Evolutionary conservation across 2,888 invertebrate species (phyloP).

Genomic region (Girardia tigrina): DNA sequence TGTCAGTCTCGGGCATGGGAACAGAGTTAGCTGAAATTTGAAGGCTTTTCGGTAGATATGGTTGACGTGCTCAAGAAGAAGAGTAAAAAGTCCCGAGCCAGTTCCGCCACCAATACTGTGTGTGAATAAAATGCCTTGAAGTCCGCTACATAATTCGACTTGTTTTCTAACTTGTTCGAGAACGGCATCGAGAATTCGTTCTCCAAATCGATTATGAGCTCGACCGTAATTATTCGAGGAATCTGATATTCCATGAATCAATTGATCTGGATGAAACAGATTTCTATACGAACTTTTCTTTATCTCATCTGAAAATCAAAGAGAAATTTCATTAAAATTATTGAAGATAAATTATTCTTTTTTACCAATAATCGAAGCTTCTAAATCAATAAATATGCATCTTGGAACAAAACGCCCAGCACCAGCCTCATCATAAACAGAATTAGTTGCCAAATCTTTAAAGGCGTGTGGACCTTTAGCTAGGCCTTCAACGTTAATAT

Average conservation of each 20-base stretch:
- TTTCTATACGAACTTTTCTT: constrained; percentile 42
- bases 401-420: constrained; percentile 83
- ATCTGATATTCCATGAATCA: constrained; percentile 43
- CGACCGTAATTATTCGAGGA: constrained; percentile 44
- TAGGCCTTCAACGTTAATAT: constrained; percentile 48
- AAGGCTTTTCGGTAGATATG: constrained; percentile 73
- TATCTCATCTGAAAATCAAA: constrained; percentile 40
- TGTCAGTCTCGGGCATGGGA: constrained; percentile 61
- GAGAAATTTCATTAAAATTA: not conserved
- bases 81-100: constrained; percentile 72
- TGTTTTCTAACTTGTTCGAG: constrained; percentile 54
- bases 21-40: constrained; percentile 74
- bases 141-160: constrained; percentile 66
- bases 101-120: constrained; percentile 77
- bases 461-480: constrained; percentile 56
- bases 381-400: constrained; percentile 76
- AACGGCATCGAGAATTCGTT: not conserved
- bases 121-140: constrained; percentile 70
- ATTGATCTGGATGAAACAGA: constrained; percentile 43
- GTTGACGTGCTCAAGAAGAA: constrained; percentile 69
- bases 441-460: constrained; percentile 62
- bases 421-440: constrained; percentile 61
- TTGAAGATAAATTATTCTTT: not conserved
- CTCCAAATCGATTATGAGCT: constrained; percentile 53
- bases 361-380: constrained; percentile 68